Conservation (phyloP, 2,888 invertebrate genomes). For the Dorcus parallelipipedus region DNA sequence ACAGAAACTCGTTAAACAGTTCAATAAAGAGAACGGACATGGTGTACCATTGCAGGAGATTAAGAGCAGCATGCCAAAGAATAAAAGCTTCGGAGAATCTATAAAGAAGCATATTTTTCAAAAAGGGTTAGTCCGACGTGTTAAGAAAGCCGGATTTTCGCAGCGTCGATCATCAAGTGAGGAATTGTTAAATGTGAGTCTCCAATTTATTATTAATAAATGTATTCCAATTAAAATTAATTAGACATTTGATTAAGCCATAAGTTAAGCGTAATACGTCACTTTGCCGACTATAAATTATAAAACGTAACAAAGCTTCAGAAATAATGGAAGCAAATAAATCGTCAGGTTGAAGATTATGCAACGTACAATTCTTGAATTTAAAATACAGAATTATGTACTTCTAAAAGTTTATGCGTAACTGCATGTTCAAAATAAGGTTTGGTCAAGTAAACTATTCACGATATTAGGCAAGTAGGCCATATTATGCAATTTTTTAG, state of each 20-base stretch:
- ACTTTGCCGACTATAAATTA: too few species aligned
- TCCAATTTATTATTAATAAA: not conserved
- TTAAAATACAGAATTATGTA: too few species aligned
- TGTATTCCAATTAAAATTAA: not conserved
- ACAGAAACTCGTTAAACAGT: slow-evolving; percentile 78
- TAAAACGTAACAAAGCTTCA: too few species aligned
- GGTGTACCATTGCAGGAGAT: slow-evolving; percentile 71
- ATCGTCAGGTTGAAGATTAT: too few species aligned
- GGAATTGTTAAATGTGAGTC: slow-evolving; percentile 45
- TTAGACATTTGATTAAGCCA: not conserved
- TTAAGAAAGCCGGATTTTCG: slow-evolving; percentile 36
- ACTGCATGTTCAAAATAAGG: too few species aligned
- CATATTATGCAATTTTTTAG: too few species aligned
- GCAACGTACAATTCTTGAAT: too few species aligned
- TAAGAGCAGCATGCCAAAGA: slow-evolving; percentile 59
- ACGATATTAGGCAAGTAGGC: too few species aligned
- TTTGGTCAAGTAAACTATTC: too few species aligned
- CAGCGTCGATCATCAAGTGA: slow-evolving; percentile 40
- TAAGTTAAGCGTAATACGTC: too few species aligned
- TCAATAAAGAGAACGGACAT: slow-evolving; percentile 84
- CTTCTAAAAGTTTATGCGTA: too few species aligned
- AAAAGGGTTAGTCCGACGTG: slow-evolving; percentile 52
- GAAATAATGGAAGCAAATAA: too few species aligned
- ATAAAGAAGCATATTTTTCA: slow-evolving; percentile 84
- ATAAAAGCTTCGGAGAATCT: slow-evolving; percentile 75